Conservation (phyloP, 2,113 vertebrate genomes). For the Myrmecobius fasciatus region DNA sequence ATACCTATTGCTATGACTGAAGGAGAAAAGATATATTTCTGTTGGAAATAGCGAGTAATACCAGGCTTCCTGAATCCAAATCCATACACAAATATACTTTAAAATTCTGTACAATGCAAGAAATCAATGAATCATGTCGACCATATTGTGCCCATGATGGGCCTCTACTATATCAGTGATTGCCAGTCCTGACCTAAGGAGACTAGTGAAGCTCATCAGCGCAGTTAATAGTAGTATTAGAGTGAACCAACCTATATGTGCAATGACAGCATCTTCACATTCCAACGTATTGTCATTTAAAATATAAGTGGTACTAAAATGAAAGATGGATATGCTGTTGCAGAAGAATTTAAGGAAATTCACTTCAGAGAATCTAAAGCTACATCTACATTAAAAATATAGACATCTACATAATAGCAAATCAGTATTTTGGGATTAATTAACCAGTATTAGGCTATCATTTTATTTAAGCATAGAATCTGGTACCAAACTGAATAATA, state of each 20-base stretch:
- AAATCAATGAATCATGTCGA: neutral
- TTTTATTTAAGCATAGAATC: conserved; percentile 79
- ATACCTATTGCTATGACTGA: conserved; percentile 17
- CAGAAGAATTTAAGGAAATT: conserved; percentile 73
- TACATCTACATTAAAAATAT: conserved; percentile 54
- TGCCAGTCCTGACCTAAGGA: conserved; percentile 5
- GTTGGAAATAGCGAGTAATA: conserved; percentile 48
- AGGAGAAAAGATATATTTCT: neutral
- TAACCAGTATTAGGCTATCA: conserved; percentile 80
- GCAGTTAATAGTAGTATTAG: conserved; percentile 19
- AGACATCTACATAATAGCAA: conserved; percentile 77
- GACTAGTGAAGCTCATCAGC: neutral
- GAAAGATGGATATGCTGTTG: conserved; percentile 61
- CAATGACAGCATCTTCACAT: conserved; percentile 37
- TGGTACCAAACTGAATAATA: conserved; percentile 78
- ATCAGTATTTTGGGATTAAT: conserved; percentile 80
- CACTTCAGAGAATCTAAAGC: conserved; percentile 77
- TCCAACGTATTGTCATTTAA: conserved; percentile 51
- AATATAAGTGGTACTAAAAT: conserved; percentile 42
- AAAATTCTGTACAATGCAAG: neutral
- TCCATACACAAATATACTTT: conserved; percentile 34
- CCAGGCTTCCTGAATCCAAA: conserved; percentile 22
- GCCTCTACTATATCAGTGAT: conserved; percentile 29
- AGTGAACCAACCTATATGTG: conserved; percentile 7
- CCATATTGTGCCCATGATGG: conserved; percentile 3